A percentile compares a stretch with the other conserved stretches of the same genome.
These are phyloP conservation scores for Clangula hyemalis DNA, from an alignment of 2,797 vertebrate genomes.

Conservation along the genomic window DNA sequence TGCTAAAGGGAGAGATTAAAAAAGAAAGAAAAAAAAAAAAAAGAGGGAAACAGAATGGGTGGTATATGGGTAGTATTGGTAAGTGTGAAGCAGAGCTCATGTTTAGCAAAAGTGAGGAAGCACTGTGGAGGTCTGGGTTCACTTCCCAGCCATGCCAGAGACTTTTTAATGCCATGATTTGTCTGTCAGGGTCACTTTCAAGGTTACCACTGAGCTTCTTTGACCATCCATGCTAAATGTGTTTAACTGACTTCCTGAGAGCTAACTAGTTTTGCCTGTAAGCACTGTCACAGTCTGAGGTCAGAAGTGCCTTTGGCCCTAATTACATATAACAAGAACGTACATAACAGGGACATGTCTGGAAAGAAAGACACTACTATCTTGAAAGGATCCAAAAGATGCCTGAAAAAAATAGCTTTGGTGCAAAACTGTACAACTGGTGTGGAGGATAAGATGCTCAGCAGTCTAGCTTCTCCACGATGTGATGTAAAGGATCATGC, in stretches of 20 bases:
- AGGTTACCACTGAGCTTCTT: neutral
- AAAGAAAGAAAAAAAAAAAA: neutral
- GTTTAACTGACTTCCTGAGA: neutral
- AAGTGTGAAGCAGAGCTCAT: slow-evolving; percentile 11
- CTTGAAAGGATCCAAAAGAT: neutral
- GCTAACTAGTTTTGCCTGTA: neutral
- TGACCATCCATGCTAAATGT: neutral
- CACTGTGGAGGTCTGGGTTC: neutral
- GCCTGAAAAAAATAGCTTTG: neutral
- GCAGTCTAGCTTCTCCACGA: neutral
- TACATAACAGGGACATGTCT: neutral
- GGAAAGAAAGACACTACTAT: neutral
- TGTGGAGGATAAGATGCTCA: neutral
- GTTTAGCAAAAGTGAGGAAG: slow-evolving; percentile 11
- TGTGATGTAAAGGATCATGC: neutral
- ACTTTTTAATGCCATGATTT: neutral
- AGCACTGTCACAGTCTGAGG: neutral
- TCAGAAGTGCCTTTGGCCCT: neutral
- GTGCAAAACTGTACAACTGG: neutral
- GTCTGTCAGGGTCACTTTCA: neutral
- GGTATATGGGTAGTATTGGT: slow-evolving; percentile 24
- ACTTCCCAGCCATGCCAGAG: neutral
- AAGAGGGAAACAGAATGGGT: neutral
- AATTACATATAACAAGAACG: neutral
- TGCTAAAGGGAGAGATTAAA: neutral